Percentiles rank a stretch among this genome's conserved stretches.
phyloP scores from a whole-genome alignment of 2,797 vertebrate genomes.

The Bovichtus diacanthus region DNA sequence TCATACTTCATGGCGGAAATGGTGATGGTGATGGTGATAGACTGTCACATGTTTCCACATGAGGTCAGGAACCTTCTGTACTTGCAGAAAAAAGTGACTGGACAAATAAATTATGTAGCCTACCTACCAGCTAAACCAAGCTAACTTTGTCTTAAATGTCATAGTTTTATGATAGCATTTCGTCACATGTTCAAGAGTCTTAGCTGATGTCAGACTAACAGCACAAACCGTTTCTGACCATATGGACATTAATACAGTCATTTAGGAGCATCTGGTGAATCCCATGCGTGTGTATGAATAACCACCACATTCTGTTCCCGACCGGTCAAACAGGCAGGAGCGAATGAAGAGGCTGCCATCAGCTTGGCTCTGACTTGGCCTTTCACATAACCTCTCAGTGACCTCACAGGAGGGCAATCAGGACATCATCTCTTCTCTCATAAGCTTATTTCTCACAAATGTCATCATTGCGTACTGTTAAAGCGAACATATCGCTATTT shows the following conservation, averaged over 20 bases:
- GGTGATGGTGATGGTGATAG: conserved; percentile 12
- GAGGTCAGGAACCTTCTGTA: background rate
- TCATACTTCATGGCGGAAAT: background rate
- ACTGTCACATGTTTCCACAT: conserved; percentile 4
- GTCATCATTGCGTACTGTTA: background rate
- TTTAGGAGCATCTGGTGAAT: conserved; percentile 41
- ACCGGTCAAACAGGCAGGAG: background rate
- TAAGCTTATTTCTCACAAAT: conserved; percentile 2
- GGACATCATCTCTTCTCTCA: background rate
- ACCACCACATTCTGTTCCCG: conserved; percentile 11
- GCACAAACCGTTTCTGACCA: conserved; percentile 20
- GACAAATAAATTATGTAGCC: background rate
- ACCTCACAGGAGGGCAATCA: conserved; percentile 19
- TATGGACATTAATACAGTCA: conserved; percentile 45
- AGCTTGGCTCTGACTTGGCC: conserved; percentile 18
- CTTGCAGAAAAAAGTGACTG: background rate
- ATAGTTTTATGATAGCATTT: background rate
- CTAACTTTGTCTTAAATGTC: background rate
- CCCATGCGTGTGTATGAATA: conserved; percentile 31
- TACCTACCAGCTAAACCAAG: background rate
- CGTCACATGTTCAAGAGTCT: conserved; percentile 1
- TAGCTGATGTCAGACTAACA: conserved; percentile 31
- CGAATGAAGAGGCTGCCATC: conserved; percentile 40
- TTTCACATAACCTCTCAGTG: conserved; percentile 20
- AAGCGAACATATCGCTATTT: background rate